Evolutionary conservation across 2,113 vertebrate species (phyloP), one percentile per base, ranked within the genome.

Genomic region (Todiramphus chloris): DNA sequence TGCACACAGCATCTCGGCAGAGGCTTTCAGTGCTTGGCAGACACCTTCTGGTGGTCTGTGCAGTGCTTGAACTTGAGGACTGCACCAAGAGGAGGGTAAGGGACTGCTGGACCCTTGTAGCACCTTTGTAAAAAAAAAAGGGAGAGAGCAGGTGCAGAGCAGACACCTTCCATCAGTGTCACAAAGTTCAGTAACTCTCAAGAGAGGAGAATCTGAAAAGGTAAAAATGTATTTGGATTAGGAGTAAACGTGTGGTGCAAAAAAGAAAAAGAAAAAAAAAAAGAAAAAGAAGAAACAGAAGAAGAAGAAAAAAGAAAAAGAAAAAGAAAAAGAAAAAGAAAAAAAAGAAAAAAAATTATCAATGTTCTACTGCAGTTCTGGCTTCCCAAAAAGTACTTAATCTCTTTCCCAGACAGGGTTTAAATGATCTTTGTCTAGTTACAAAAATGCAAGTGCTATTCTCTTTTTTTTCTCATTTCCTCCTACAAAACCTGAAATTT

Each of bases 211-310:
- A 58, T 39, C n/a, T 48, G 79, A 43, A 41, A 85, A 66, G 24
- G 64, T 64, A 92, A 89, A 93, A 78, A 35, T 76, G 96, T 81
- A 67, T 87, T 95, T 64, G 59, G 59, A 88, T 79, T 79, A 90
- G 24, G 39, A 86, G 27, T 83, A 11, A 91, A 75, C 56, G 53
- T 78, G 14, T 41, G 19, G 33, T 51, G 74, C 33, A 6, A 43
- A 43, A 43, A 43, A 43, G 6, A 23, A 70, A 50, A 83, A 27
- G 48, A 51, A 24, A 33, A 35, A 37, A 30, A 24, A 37, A 6
- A 23, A 24, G 21, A 33, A 73, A 16, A 3, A 41, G 41, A 41
- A 41, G 13, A 41, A 41, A 13, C 11, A 9, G 39, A 41, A 41
- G 13, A 41, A 13, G 13, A 41, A 41, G 11, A 41, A 13, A 41